These are phyloP conservation scores for Argyresthia albistria DNA, from an alignment of 2,888 invertebrate genomes.

Conservation along the genomic window DNA sequence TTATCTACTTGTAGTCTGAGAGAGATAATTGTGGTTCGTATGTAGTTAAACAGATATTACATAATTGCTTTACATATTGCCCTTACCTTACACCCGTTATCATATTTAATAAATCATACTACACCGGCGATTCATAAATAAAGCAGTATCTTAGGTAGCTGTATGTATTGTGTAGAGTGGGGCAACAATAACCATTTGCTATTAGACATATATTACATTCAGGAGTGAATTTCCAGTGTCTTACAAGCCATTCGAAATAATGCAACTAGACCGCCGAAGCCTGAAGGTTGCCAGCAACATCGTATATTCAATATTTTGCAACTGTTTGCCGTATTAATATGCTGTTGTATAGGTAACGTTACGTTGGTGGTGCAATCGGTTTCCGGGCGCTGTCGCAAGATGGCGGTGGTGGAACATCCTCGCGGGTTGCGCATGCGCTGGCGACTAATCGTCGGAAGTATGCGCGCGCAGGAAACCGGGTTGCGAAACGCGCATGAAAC, in stretches of 20 bases:
- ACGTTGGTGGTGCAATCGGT: slow-evolving; percentile 50
- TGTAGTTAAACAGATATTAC: too few species aligned
- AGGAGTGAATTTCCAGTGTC: too few species aligned
- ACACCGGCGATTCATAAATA: too few species aligned
- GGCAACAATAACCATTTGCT: too few species aligned
- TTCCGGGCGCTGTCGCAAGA: slow-evolving; percentile 33
- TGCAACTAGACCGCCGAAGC: slow-evolving; percentile 47
- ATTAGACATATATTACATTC: too few species aligned
- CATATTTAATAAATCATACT: too few species aligned
- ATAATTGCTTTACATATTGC: too few species aligned
- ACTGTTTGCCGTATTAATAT: slow-evolving; percentile 62
- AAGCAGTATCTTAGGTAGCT: too few species aligned
- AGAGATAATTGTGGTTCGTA: too few species aligned
- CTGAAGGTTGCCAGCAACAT: slow-evolving; percentile 60
- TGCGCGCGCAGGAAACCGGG: slow-evolving; percentile 37
- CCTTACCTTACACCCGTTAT: too few species aligned
- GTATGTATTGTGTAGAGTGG: too few species aligned
- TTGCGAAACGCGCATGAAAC: slow-evolving; percentile 42
- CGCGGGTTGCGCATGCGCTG: slow-evolving; percentile 49
- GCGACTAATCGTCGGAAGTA: slow-evolving; percentile 60
- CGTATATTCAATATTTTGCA: slow-evolving; percentile 59
- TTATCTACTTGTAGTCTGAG: too few species aligned
- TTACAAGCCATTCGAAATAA: slow-evolving; percentile 28
- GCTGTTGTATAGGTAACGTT: slow-evolving; percentile 33
- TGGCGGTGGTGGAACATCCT: slow-evolving; percentile 40